Evolutionary conservation across 2,888 invertebrate genomes (phyloP), one percentile per base, ranked within the genome.

Genomic region (Mythimna ferrago): DNA sequence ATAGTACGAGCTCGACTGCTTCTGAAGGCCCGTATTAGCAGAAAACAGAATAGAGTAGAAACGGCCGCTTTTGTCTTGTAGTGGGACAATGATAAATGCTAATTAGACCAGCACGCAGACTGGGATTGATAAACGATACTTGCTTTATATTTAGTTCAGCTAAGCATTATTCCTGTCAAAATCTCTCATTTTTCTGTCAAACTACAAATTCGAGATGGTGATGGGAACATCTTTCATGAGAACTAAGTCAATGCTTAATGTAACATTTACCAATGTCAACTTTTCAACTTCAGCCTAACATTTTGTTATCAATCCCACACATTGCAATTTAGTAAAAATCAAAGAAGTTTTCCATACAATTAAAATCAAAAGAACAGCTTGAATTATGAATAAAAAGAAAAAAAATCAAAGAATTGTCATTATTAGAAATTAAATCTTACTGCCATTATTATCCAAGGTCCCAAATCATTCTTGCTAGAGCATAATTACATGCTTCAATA

Each of bases 361-460:
- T 51, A 6, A 32, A 32, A 21, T 19, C 9, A 32, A 2, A 32
- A 14, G 14, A 19, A 53, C 41, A 72, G 1, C 21, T 2, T 9
- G 6, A 2, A 14, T 58, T 44, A 7, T 63, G 3, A 32, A 63
- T 64, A 56, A 75, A 66, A 41, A 44, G 4, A 26, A 26, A 26
- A 26, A 26, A 26, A 26, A 26, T 26, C 26, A 26, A 26, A 26
- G 26, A 26, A 26, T 26, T 26, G 26, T 26, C 26, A 26, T 26
- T 26, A 26, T 26, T 44, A 76, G 19, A 66, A 51, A 58, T 51
- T 14, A 32, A 10, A 32, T 72, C n/a, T 38, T 57, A 57, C 9
- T 56, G 35, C 41, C 26, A 48, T 3, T 48, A 54, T 56, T 54
- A 5, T 11, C 14, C 66, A 54, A 75, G 44, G 54, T 38, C 11